Percentiles rank a stretch among this genome's conserved stretches.
Evolutionary conservation across 2,797 vertebrate genomes (phyloP).

Genomic region (Odontamblyopus lacepedii): DNA sequence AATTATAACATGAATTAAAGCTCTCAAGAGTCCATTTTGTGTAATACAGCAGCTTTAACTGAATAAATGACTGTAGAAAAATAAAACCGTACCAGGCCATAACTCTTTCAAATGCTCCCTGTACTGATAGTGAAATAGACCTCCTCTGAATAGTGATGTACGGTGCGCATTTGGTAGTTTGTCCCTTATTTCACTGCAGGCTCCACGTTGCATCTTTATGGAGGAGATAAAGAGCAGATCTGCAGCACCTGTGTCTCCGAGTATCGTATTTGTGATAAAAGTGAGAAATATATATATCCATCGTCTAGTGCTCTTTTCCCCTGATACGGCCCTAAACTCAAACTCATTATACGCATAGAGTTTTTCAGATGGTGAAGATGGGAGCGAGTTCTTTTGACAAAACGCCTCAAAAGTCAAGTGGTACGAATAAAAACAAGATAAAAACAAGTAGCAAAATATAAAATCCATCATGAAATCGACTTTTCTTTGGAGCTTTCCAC

Average conservation of each 20-base stretch:
- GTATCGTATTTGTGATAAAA: conserved; percentile 12
- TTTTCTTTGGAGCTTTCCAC: too few relatives aligned
- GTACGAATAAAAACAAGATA: background rate
- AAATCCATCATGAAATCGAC: too few relatives aligned
- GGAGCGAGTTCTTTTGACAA: background rate
- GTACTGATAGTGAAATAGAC: background rate
- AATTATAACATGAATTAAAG: too few relatives aligned
- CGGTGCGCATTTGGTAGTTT: background rate
- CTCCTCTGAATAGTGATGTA: background rate
- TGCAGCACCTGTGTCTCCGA: background rate
- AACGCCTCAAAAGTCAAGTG: background rate
- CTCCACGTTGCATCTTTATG: conserved; percentile 3
- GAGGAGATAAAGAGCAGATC: conserved; percentile 3
- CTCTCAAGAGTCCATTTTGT: too few relatives aligned
- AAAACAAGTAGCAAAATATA: too few relatives aligned
- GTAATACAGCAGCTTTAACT: too few relatives aligned
- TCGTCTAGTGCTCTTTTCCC: background rate
- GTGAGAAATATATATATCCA: background rate
- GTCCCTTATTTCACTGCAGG: background rate
- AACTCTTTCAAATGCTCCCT: background rate
- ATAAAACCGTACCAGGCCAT: background rate
- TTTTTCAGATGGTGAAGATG: background rate
- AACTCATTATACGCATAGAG: background rate
- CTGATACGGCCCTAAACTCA: background rate
- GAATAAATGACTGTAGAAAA: too few relatives aligned